Conservation (phyloP, 2,797 vertebrate species). For the Acomys russatus region DNA sequence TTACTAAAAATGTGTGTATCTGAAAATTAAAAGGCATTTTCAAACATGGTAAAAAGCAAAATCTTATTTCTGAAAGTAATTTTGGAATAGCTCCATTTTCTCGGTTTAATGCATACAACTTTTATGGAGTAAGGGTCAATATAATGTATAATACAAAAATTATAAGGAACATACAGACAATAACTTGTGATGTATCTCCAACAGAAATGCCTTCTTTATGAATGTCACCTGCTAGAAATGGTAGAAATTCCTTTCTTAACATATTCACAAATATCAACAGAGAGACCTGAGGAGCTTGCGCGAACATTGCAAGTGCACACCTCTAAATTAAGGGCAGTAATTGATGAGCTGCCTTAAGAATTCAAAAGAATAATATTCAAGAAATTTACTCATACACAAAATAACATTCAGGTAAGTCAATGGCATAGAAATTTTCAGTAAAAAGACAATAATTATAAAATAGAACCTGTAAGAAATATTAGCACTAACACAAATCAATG, state of each 20-base stretch:
- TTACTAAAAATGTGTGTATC: not conserved
- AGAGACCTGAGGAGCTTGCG: not conserved
- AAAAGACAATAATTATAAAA: not conserved
- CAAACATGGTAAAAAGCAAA: not conserved
- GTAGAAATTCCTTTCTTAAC: no score
- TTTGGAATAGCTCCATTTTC: slow-evolving; percentile 36
- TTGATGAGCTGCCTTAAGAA: not conserved
- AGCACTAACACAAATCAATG: not conserved
- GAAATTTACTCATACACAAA: not conserved
- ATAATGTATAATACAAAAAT: not conserved
- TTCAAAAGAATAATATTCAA: not conserved
- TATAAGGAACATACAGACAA: not conserved
- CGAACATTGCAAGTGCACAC: not conserved
- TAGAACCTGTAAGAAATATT: not conserved
- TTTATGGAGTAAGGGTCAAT: not conserved
- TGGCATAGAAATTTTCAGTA: not conserved
- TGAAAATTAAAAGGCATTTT: slow-evolving; percentile 46
- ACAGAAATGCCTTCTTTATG: not conserved
- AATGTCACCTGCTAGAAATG: not conserved
- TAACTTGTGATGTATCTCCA: not conserved
- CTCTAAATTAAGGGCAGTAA: not conserved
- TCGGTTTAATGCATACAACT: not conserved
- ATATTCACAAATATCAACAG: not conserved
- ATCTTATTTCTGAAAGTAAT: slow-evolving; percentile 55
- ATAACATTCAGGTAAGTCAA: not conserved